These are phyloP conservation scores for Ormia ochracea DNA, from an alignment of 2,888 invertebrate genomes.

Conservation along the genomic window DNA sequence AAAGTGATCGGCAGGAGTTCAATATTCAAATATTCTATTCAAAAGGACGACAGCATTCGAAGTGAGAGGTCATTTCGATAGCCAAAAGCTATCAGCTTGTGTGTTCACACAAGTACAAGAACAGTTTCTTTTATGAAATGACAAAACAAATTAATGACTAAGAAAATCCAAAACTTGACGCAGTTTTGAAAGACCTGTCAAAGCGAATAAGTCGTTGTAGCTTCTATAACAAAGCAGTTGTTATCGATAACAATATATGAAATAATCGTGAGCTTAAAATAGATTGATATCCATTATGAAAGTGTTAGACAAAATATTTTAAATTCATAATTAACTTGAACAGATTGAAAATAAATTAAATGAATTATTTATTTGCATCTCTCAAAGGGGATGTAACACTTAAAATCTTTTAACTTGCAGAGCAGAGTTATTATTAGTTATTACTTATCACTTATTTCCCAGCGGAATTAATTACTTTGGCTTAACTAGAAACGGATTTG, in stretches of 20 bases:
- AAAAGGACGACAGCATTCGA: not conserved
- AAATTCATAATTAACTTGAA: too few relatives aligned
- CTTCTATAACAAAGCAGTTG: too few relatives aligned
- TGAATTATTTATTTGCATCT: too few relatives aligned
- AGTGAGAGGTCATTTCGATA: conserved; percentile 6
- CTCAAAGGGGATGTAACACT: too few relatives aligned
- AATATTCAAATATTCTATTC: conserved; percentile 1
- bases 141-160: not conserved
- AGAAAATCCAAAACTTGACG: not conserved
- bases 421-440: too few relatives aligned
- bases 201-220: not conserved
- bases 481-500: too few relatives aligned
- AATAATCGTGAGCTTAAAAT: not conserved
- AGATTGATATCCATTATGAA: too few relatives aligned
- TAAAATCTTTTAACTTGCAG: too few relatives aligned
- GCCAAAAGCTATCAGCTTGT: conserved; percentile 11
- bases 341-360: too few relatives aligned
- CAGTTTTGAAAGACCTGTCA: not conserved
- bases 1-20: conserved; percentile 29
- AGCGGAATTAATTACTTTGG: too few relatives aligned
- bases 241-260: not conserved
- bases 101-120: not conserved
- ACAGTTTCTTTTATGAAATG: not conserved
- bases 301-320: too few relatives aligned
- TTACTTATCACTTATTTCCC: too few relatives aligned